phyloP scores from a whole-genome alignment of 2,113 vertebrate genomes.

The Plotosus lineatus region DNA sequence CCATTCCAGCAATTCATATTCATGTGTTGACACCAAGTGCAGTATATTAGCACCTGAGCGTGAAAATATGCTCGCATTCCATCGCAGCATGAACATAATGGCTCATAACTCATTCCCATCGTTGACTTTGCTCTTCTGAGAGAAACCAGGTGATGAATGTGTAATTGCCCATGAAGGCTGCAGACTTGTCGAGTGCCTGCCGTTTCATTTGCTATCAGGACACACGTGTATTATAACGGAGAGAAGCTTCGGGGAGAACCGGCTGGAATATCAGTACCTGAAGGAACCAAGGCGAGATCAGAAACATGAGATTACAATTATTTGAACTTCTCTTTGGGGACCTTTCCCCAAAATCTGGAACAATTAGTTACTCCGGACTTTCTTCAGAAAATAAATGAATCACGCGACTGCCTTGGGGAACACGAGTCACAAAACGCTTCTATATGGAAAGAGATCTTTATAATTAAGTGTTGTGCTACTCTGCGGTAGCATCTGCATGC shows the following conservation, averaged over 20 bases:
- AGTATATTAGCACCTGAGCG: slow-evolving; percentile 32
- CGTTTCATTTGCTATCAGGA: slow-evolving; percentile 15
- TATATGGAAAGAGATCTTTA: background rate
- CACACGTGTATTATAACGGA: slow-evolving; percentile 13
- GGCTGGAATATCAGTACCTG: background rate
- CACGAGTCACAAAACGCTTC: background rate
- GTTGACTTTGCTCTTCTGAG: slow-evolving; percentile 8
- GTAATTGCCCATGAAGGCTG: slow-evolving; percentile 24
- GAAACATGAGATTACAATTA: slow-evolving; percentile 17
- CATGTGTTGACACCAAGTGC: slow-evolving; percentile 27
- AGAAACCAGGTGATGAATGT: slow-evolving; percentile 22
- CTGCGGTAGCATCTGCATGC: background rate
- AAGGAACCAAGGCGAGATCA: slow-evolving; percentile 25
- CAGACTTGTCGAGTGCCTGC: background rate
- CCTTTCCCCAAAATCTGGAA: slow-evolving; percentile 2
- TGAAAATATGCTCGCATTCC: slow-evolving; percentile 32
- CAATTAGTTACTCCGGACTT: background rate
- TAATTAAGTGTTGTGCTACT: too few relatives aligned
- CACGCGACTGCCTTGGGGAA: background rate
- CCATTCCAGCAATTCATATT: slow-evolving; percentile 18
- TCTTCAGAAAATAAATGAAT: background rate
- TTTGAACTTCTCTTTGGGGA: slow-evolving; percentile 1
- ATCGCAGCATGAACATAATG: slow-evolving; percentile 4
- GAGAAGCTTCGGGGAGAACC: background rate
- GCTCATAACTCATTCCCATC: slow-evolving; percentile 26